Percentiles rank a stretch among this genome's conserved stretches.
Conservation (phyloP, 2,113 vertebrate genomes). For the Rhinopomastus cyanomelas region DNA sequence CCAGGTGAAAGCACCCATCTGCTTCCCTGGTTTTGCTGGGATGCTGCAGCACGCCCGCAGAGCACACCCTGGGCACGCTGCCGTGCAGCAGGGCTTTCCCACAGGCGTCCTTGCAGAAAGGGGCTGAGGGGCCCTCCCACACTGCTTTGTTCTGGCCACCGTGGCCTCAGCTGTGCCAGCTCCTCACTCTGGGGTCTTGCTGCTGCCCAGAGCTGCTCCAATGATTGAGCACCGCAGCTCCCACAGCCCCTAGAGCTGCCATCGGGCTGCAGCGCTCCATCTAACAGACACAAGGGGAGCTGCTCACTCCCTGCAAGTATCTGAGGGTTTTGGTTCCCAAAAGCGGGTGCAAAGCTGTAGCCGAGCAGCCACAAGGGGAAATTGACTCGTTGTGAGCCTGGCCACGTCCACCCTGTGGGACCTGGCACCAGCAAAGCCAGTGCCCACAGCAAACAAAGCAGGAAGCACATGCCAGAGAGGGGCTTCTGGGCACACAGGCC, state of each 20-base stretch:
- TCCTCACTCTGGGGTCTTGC: no score
- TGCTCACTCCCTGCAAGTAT: accelerated
- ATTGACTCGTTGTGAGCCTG: neutral
- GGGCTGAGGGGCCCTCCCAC: neutral
- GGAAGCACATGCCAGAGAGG: neutral
- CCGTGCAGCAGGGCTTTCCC: neutral
- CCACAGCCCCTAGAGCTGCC: neutral
- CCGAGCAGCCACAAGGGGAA: accelerated
- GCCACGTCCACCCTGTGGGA: neutral
- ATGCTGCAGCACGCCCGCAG: neutral
- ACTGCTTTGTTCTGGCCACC: no score
- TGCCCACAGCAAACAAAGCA: no score
- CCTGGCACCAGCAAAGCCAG: neutral
- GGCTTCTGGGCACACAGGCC: neutral
- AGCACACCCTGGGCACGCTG: no score
- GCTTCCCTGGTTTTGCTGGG: neutral
- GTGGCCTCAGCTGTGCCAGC: no score
- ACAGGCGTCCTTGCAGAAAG: accelerated
- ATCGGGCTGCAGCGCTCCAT: neutral
- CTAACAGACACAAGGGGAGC: neutral
- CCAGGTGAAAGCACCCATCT: neutral
- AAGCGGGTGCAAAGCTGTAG: neutral
- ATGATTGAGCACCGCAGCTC: neutral
- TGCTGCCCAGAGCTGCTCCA: neutral
- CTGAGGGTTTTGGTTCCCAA: neutral